Base-by-base conservation (phyloP, 2,797 vertebrate genomes). In the Tenualosa thibaudeaui region DNA sequence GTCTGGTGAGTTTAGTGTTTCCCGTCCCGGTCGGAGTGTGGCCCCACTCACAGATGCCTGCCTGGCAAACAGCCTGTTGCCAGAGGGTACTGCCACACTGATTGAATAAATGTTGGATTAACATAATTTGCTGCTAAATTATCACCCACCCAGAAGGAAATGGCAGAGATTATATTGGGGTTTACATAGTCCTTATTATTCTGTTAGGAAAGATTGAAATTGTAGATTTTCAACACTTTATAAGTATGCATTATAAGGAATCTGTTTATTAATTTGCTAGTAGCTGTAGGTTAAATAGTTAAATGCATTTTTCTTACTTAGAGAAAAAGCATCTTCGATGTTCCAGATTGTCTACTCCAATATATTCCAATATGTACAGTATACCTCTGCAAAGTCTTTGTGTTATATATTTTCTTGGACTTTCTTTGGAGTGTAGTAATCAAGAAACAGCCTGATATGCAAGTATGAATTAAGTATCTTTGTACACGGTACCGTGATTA, bases 1-100 rank as follows among this genome's bases (percentile, higher is more conserved):
- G 75, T 82, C 81, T 78, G 84, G 75, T 83, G 71, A 51, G 71
- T 75, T 87, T 86, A 84, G 24, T 83, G 49, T 84, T 88, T 87
- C 82, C 82, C 81, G 58, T 81, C 37, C 81, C 50, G 81, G 82
- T 86, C 82, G 40, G 82, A 82, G 40, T 62, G 81, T 85, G 84
- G 62, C 85, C 85, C 85, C 82, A 81, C 58, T 86, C 84, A 49
- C 15, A 83, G 58, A 81, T 62, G 58, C 83, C 81, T 31, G 78
- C 84, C 68, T 88, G 56, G 78, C 37, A 9, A 58, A 43, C 3
- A 56, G 65, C 62, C 58, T 87, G 83, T 19, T 53, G 17, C 43
- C 37, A 31, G 75, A 51, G 60, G 8, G n/a, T 68, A 37, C 68
- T 53, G n/a, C 60, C 24, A 82, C 56, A 40, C 6, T 22, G 71